Percentiles rank a stretch among this genome's conserved stretches.
Evolutionary conservation across 35 echinoderm and acorn worm species (phyloP).

Genomic region (Chiridota heheva): DNA sequence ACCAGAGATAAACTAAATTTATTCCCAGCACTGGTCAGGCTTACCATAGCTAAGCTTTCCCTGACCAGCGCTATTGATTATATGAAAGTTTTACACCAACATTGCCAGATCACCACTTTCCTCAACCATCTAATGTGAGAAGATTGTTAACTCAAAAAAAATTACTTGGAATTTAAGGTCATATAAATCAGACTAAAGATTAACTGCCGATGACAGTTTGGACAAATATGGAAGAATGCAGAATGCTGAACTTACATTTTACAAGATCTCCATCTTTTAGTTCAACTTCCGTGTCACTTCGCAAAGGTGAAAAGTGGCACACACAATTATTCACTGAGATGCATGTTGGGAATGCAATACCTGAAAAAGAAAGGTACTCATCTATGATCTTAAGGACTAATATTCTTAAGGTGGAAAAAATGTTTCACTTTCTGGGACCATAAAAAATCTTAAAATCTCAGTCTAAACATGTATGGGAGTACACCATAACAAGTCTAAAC

Average conservation of each 20-base stretch:
- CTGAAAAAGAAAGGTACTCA: slow-evolving; percentile 39
- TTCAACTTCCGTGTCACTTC: slow-evolving; percentile 53
- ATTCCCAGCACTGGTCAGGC: no score
- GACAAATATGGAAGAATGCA: no score
- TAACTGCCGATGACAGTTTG: no score
- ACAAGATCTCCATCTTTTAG: slow-evolving; percentile 81
- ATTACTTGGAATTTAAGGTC: no score
- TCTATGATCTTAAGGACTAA: neutral
- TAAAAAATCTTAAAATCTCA: neutral
- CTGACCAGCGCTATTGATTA: no score
- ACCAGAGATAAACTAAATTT: no score
- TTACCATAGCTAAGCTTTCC: no score
- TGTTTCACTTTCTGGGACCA: neutral
- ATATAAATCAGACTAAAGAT: no score
- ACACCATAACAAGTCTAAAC: neutral
- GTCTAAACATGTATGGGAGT: neutral
- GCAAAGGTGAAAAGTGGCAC: slow-evolving; percentile 88
- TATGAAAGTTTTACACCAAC: no score
- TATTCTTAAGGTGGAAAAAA: neutral
- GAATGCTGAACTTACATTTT: slow-evolving; percentile 67
- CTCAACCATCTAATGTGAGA: no score
- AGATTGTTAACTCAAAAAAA: no score
- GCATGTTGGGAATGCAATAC: slow-evolving; percentile 93
- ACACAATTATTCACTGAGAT: slow-evolving; percentile 88
- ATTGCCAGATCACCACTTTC: no score